Conservation (phyloP, 2,888 invertebrate species). For the Parnassius orleans region DNA sequence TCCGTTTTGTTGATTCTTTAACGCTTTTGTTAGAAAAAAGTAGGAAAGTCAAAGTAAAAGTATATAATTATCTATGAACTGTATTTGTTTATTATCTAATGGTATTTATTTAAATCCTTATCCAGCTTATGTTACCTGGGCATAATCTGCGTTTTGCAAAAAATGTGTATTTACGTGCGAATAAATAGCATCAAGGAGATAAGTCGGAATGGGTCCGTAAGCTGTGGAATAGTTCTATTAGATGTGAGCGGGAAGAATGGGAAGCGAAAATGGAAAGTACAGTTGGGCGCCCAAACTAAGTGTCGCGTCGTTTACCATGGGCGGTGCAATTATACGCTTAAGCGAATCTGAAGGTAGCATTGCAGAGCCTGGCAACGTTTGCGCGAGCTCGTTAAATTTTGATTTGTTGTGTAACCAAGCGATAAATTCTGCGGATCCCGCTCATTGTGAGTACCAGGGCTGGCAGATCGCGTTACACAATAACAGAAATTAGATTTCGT, state of each 20-base stretch:
- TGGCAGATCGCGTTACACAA: slow-evolving; percentile 74
- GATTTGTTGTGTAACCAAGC: slow-evolving; percentile 79
- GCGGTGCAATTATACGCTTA: slow-evolving; percentile 70
- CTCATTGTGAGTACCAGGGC: slow-evolving; percentile 54
- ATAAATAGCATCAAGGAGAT: slow-evolving; percentile 55
- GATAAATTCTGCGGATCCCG: slow-evolving; percentile 66
- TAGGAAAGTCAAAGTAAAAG: slow-evolving; percentile 39
- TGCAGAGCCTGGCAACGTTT: slow-evolving; percentile 57
- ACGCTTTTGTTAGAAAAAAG: slow-evolving; percentile 54
- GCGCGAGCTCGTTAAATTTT: slow-evolving; percentile 76
- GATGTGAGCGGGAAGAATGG: slow-evolving; percentile 37
- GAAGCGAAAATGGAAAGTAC: slow-evolving; percentile 30
- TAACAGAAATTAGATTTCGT: slow-evolving; percentile 80
- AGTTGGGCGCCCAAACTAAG: slow-evolving; percentile 32
- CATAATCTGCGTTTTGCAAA: slow-evolving; percentile 59
- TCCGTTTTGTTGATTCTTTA: slow-evolving; percentile 66
- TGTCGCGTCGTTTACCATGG: slow-evolving; percentile 52
- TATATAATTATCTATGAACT: slow-evolving; percentile 47
- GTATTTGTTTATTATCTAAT: slow-evolving; percentile 74
- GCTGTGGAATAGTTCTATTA: slow-evolving; percentile 33
- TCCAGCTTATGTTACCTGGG: slow-evolving; percentile 71
- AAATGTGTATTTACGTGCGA: slow-evolving; percentile 66
- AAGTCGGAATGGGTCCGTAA: slow-evolving; percentile 45
- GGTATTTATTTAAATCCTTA: slow-evolving; percentile 73
- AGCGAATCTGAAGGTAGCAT: slow-evolving; percentile 54